These are phyloP conservation scores for Falcunculus frontatus DNA, from an alignment of 2,113 vertebrate species.

Conservation along the genomic window DNA sequence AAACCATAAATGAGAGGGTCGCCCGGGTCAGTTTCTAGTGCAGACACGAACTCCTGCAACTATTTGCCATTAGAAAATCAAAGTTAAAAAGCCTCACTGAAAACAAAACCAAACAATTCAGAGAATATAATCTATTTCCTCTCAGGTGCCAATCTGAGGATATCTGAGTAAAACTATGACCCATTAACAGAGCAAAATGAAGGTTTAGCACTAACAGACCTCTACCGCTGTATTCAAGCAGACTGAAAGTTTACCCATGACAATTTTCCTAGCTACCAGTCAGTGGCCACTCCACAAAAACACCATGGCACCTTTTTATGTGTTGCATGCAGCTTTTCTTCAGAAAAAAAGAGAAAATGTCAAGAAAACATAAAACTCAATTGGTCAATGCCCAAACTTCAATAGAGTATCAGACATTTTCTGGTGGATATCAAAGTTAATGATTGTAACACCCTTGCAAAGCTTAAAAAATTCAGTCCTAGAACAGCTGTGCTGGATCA, in stretches of 20 bases:
- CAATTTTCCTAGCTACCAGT: not conserved
- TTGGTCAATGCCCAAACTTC: not conserved
- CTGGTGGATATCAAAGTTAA: not conserved
- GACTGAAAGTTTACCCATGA: not conserved
- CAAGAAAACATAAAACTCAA: not conserved
- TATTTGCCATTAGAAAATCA: not conserved
- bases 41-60: not conserved
- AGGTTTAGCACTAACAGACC: not conserved
- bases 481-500: not conserved
- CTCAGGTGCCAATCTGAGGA: not conserved
- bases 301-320: not conserved
- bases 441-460: not conserved
- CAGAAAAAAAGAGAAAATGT: not conserved
- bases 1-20: not conserved
- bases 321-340: not conserved
- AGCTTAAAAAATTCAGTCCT: not conserved
- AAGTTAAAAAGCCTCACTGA: not conserved
- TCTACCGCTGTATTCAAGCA: not conserved
- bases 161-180: not conserved
- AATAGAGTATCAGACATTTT: not conserved
- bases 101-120: not conserved
- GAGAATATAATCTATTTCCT: not conserved
- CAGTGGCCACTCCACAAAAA: not conserved
- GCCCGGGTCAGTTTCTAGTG: not conserved
- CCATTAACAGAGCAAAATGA: not conserved